Evolutionary conservation across 2,888 invertebrate genomes (phyloP), one percentile per base, ranked within the genome.

Genomic region (Sceliomorpha sp.): DNA sequence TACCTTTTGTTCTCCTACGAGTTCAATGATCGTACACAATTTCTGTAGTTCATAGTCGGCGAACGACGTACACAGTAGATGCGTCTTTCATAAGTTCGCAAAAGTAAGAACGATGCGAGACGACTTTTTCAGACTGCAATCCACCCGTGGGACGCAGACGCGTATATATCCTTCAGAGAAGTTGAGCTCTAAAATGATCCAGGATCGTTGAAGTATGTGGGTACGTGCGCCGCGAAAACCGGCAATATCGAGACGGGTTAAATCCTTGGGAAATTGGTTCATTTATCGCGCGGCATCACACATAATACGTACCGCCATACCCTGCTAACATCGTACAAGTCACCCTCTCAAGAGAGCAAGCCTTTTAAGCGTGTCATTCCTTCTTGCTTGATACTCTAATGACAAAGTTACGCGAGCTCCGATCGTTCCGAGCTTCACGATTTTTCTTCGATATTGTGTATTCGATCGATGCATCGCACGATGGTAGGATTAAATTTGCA

Each of bases 211-310:
- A 70, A 62, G 58, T 72, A 70, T 63, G 55, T 66, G 64, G 50
- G 42, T 74, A 72, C 70, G 62, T 59, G 73, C 67, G 51, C 69
- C 51, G 56, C 68, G 44, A 59, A 70, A 71, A 67, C 71, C 70
- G 64, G 62, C 74, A 76, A 75, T 73, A 78, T 73, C 60, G 70
- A 74, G 75, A 71, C 73, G 68, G 70, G 72, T 69, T 75, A 77
- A 77, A 75, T 78, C 78, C 75, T 77, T 70, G 39, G 71, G 70
- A 79, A 79, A 80, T 79, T 79, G 80, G 73, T 79, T 76, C 78
- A 78, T 78, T 79, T 80, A 77, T 77, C 77, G 77, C 73, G 36
- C 58, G 67, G 60, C 64, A 76, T 75, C 75, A 70, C 74, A 70
- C 73, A 59, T 72, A 75, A 74, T 75, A 74, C 63, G 51, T 48